phyloP scores from a whole-genome alignment of 2,113 vertebrate species.

The Catagonus wagneri region DNA sequence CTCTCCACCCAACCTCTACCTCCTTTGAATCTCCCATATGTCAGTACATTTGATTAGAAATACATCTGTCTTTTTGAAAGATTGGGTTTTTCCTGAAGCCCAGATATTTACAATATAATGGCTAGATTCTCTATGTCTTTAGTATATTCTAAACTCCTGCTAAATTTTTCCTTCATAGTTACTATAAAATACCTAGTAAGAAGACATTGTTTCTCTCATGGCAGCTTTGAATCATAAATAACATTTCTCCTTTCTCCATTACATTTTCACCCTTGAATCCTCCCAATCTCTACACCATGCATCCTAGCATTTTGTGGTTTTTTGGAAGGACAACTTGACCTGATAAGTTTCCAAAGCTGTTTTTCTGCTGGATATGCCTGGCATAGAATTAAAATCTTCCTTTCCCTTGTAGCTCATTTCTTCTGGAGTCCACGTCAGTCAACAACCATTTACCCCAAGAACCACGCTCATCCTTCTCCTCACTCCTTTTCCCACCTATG shows the following conservation, averaged over 20 bases:
- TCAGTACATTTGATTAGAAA: conserved; percentile 23
- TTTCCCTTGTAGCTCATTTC: neutral
- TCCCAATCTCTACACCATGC: neutral
- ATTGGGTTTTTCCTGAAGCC: neutral
- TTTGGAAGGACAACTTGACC: conserved; percentile 34
- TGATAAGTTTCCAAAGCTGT: conserved; percentile 5
- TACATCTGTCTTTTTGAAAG: conserved; percentile 11
- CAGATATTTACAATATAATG: conserved; percentile 1
- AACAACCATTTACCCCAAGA: neutral
- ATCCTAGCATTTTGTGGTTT: neutral
- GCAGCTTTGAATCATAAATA: conserved; percentile 20
- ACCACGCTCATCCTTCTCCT: neutral
- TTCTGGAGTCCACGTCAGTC: neutral
- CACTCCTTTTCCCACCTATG: neutral
- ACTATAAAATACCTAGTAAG: neutral
- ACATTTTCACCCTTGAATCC: neutral
- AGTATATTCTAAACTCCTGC: neutral
- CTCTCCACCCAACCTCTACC: neutral
- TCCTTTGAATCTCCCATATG: neutral
- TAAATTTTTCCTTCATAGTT: conserved; percentile 2
- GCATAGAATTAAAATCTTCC: neutral
- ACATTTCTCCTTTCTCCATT: neutral
- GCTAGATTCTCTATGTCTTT: neutral
- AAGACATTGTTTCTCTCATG: conserved; percentile 17
- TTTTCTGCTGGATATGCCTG: neutral